Conservation (phyloP, 2,113 vertebrate genomes). For the Litocranius walleri region DNA sequence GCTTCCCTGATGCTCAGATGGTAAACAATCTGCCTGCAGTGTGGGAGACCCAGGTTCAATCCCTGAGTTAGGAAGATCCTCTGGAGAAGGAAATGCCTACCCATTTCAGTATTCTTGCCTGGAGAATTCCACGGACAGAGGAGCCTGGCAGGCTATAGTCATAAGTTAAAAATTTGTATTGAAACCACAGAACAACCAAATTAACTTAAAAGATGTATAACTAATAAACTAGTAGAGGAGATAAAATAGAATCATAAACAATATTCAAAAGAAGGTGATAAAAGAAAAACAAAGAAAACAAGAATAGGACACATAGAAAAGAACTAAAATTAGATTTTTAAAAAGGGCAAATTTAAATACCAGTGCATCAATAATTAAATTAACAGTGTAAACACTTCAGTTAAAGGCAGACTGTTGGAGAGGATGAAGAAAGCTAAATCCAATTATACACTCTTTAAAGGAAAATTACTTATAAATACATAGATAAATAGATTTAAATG, state of each 20-base stretch:
- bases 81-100: neutral
- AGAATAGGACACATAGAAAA: neutral
- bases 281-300: neutral
- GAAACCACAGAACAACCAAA: neutral
- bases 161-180: neutral
- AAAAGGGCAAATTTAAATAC: neutral
- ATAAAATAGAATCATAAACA: neutral
- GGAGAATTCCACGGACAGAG: neutral
- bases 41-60: neutral
- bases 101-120: neutral
- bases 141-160: neutral
- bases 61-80: accelerated
- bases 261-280: neutral
- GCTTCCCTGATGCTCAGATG: neutral
- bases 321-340: neutral
- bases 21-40: neutral
- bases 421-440: neutral
- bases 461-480: neutral
- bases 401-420: neutral
- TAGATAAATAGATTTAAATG: neutral
- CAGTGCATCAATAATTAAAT: neutral
- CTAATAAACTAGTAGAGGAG: neutral
- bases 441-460: neutral
- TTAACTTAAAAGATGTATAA: neutral
- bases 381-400: neutral